Percentiles rank a stretch among this genome's conserved stretches.
Evolutionary conservation across 2,797 vertebrate species (phyloP).

Genomic region (Hephaestus fuliginosus): DNA sequence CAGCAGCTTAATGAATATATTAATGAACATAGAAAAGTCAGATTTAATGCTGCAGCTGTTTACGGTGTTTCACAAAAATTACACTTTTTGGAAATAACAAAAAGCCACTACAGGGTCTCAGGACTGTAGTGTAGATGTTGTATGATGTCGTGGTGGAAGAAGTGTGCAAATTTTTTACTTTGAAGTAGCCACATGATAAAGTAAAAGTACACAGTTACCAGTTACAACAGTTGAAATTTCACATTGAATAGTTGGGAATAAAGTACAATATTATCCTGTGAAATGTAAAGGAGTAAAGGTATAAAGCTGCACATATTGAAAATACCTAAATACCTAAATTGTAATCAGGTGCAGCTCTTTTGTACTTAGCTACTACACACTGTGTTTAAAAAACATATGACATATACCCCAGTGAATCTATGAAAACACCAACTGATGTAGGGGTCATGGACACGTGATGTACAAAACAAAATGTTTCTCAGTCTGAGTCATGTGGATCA

Average conservation of each 20-base stretch:
- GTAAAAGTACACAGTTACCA: not conserved
- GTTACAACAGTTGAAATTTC: not conserved
- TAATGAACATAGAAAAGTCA: not conserved
- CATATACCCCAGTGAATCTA: too few species aligned
- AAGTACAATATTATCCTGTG: not conserved
- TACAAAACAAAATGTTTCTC: constrained; percentile 36
- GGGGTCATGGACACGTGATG: constrained; percentile 21
- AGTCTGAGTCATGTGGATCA: constrained; percentile 9
- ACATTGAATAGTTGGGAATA: not conserved
- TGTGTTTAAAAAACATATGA: too few species aligned
- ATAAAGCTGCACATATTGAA: not conserved
- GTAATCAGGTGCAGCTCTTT: not conserved
- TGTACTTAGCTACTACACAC: not conserved
- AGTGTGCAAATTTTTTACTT: not conserved
- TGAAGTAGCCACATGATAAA: not conserved
- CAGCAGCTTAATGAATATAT: not conserved
- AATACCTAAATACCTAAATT: not conserved
- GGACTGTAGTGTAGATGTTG: too few species aligned
- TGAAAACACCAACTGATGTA: not conserved
- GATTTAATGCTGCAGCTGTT: not conserved
- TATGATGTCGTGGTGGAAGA: not conserved
- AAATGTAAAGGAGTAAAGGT: not conserved
- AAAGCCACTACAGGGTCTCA: too few species aligned
- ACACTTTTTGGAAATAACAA: too few species aligned
- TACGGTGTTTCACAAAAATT: too few species aligned